Percentiles rank a stretch among this genome's conserved stretches.
Evolutionary conservation across 1,140 invertebrate species (phyloP).

Genomic region (Zaprionus kolodkinae): DNA sequence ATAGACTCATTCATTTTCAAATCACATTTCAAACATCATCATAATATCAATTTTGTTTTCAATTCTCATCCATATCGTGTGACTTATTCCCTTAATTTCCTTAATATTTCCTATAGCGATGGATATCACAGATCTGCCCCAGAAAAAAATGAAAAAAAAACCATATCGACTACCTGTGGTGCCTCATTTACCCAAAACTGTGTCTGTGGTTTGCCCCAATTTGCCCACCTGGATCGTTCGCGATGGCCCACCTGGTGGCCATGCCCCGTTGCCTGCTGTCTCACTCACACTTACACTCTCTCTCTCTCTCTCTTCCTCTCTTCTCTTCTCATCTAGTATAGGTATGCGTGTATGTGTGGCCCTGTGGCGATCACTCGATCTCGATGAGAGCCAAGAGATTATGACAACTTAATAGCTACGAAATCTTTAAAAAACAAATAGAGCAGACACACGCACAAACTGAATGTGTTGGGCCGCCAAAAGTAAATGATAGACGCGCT

Average conservation of each 20-base stretch:
- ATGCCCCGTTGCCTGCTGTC: constrained; percentile 32
- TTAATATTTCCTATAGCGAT: neutral
- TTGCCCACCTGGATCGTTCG: constrained; percentile 47
- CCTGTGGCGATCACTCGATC: constrained; percentile 54
- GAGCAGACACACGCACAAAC: constrained; percentile 62
- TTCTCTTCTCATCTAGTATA: neutral
- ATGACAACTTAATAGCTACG: constrained; percentile 79
- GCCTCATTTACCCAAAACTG: neutral
- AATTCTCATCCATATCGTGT: neutral
- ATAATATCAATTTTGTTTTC: neutral
- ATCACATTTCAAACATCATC: neutral
- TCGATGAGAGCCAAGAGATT: constrained; percentile 57
- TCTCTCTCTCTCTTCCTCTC: neutral
- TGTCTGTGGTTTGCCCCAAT: constrained; percentile 28
- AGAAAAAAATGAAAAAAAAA: neutral
- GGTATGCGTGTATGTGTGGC: constrained; percentile 4
- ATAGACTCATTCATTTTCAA: neutral
- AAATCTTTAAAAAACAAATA: constrained; percentile 72
- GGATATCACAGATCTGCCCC: neutral
- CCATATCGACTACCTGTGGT: constrained; percentile 10
- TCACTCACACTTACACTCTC: neutral
- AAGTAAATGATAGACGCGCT: constrained; percentile 71
- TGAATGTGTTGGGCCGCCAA: constrained; percentile 58
- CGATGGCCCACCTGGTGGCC: constrained; percentile 39
- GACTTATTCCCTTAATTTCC: constrained; percentile 5